Percentiles rank a stretch among this genome's conserved stretches.
Evolutionary conservation across 2,797 vertebrate genomes (phyloP).

Genomic region (Onychomys leucogaster): DNA sequence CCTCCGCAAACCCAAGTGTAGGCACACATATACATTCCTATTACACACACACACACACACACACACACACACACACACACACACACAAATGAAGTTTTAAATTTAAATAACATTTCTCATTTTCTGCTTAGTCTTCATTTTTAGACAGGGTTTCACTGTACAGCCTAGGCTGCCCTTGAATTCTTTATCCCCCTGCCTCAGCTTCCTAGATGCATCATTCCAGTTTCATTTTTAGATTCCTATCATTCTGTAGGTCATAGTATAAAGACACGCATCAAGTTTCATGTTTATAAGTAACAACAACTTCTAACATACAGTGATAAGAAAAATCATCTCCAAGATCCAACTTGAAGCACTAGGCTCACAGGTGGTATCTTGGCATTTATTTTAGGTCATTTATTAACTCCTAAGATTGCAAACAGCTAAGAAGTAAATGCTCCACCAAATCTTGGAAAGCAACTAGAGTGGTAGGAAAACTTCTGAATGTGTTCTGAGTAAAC

Average conservation of each 20-base stretch:
- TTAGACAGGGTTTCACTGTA: not conserved
- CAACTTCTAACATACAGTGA: not conserved
- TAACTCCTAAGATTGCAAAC: conserved; percentile 37
- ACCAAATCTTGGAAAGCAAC: conserved; percentile 9
- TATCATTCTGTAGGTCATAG: not conserved
- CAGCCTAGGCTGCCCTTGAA: not conserved
- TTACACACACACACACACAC: not conserved
- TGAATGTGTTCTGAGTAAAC: not conserved
- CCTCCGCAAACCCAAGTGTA: not conserved
- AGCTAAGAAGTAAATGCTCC: not conserved
- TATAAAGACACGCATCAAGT: not conserved
- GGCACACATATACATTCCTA: not conserved
- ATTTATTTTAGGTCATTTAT: conserved; percentile 15
- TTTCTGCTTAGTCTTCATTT: not conserved
- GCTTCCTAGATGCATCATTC: not conserved
- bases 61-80: not conserved
- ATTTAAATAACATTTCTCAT: not conserved
- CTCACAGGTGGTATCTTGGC: not conserved
- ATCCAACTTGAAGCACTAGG: not conserved
- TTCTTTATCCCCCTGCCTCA: not conserved
- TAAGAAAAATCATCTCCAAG: conserved; percentile 8
- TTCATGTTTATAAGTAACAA: not conserved
- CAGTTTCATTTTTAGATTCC: not conserved
- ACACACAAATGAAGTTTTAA: not conserved
- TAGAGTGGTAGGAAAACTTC: not conserved